phyloP scores from a whole-genome alignment of 2,888 invertebrate species.

The Cyclophora punctaria region DNA sequence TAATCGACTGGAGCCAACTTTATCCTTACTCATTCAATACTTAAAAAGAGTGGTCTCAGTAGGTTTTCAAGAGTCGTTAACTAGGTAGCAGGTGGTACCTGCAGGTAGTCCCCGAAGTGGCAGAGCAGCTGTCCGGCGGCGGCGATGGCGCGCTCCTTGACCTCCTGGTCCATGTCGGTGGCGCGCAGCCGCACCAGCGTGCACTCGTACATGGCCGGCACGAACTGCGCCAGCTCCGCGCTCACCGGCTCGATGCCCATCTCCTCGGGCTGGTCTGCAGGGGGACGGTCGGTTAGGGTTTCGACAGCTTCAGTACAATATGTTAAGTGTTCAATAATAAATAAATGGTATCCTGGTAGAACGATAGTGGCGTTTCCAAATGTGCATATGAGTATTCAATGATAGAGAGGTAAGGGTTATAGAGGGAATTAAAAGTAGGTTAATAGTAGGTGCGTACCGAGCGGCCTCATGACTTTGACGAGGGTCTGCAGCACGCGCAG shows the following conservation, averaged over 20 bases:
- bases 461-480: conserved; percentile 93
- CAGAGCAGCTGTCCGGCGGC: conserved; percentile 97
- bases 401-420: too few relatives aligned
- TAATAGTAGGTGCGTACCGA: conserved; percentile 66
- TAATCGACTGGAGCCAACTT: too few relatives aligned
- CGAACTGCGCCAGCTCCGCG: conserved; percentile 86
- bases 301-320: too few relatives aligned
- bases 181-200: conserved; percentile 91
- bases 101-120: conserved; percentile 90
- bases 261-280: too few relatives aligned
- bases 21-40: too few relatives aligned
- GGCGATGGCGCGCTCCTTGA: conserved; percentile 97
- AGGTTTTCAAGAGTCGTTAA: not conserved
- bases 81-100: conserved; percentile 42
- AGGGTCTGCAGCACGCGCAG: conserved; percentile 93
- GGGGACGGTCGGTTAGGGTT: too few relatives aligned
- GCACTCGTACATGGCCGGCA: conserved; percentile 87
- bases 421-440: too few relatives aligned
- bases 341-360: too few relatives aligned
- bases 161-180: conserved; percentile 99
- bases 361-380: too few relatives aligned
- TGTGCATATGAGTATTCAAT: too few relatives aligned
- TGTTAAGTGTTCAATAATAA: too few relatives aligned
- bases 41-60: not conserved
- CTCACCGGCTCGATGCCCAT: conserved; percentile 65